A percentile compares a stretch with the other conserved stretches of the same genome.
Evolutionary conservation across 2,888 invertebrate genomes (phyloP).

Genomic region (Heteromyza rotundicornis): DNA sequence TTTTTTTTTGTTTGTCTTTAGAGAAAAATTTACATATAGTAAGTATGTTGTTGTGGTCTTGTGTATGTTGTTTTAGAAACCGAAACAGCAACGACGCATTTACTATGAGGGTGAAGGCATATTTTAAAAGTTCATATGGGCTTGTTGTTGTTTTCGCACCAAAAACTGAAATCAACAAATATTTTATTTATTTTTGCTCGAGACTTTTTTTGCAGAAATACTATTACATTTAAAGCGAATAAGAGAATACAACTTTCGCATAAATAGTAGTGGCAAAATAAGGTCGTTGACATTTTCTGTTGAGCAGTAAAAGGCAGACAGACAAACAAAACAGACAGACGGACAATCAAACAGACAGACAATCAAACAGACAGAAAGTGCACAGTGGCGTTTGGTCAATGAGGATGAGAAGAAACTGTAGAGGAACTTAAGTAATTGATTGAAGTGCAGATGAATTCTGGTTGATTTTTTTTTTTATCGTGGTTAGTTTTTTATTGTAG

Average conservation of each 20-base stretch:
- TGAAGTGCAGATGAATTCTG: no score
- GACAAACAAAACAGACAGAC: not conserved
- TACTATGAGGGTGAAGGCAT: constrained; percentile 31
- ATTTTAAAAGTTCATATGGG: constrained; percentile 49
- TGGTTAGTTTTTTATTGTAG: no score
- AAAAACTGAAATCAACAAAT: constrained; percentile 5
- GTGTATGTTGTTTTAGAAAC: not conserved
- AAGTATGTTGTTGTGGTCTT: constrained; percentile 10
- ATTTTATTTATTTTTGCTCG: not conserved
- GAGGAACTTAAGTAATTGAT: no score
- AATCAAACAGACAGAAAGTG: constrained; percentile 7
- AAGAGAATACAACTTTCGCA: constrained; percentile 21
- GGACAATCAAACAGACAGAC: constrained; percentile 7
- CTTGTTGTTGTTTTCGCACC: not conserved
- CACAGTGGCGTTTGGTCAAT: no score
- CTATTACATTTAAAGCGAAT: constrained; percentile 12
- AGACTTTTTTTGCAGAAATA: not conserved
- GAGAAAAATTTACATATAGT: constrained; percentile 5
- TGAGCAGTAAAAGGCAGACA: not conserved
- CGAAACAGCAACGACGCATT: constrained; percentile 17
- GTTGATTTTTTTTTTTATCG: no score
- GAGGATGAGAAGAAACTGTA: no score
- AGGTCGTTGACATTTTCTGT: constrained; percentile 24
- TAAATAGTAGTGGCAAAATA: constrained; percentile 25
- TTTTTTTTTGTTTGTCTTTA: constrained; percentile 27